Evolutionary conservation across 2,888 invertebrate genomes (phyloP).

Genomic region (Apantesis nais): DNA sequence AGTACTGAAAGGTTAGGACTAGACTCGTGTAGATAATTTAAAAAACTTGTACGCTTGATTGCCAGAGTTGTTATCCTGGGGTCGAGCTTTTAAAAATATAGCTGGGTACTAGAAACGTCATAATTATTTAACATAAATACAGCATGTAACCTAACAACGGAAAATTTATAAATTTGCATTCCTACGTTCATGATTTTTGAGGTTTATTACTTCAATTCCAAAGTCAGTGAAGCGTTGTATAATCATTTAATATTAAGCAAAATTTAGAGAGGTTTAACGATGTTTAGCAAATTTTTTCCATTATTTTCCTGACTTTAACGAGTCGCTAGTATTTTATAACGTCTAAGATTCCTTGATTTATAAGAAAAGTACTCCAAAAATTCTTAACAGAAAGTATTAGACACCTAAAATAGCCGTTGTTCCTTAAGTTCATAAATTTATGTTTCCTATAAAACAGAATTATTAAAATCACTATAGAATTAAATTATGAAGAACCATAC

Average conservation of each 20-base stretch:
- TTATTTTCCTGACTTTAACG: not conserved
- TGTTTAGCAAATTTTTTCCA: not conserved
- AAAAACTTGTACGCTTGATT: too few relatives aligned
- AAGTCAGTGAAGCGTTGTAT: not conserved
- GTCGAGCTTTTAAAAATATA: too few relatives aligned
- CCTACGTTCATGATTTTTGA: not conserved
- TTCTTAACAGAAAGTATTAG: not conserved
- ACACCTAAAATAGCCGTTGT: not conserved
- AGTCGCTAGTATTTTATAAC: not conserved
- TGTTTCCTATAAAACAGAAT: too few relatives aligned
- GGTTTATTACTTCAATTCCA: not conserved
- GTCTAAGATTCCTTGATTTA: too few relatives aligned
- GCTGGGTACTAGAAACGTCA: too few relatives aligned
- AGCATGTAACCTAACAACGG: too few relatives aligned
- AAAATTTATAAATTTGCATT: not conserved
- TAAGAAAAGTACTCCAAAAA: too few relatives aligned
- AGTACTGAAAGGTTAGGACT: too few relatives aligned
- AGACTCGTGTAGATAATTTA: too few relatives aligned
- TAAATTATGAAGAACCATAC: not conserved
- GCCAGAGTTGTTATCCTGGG: too few relatives aligned
- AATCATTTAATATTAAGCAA: not conserved
- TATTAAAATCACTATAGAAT: not conserved
- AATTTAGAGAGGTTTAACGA: not conserved
- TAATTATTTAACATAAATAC: too few relatives aligned
- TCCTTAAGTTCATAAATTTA: not conserved